Base-by-base conservation (phyloP, 2,888 invertebrate species). In the Calliphora vomitoria region DNA sequence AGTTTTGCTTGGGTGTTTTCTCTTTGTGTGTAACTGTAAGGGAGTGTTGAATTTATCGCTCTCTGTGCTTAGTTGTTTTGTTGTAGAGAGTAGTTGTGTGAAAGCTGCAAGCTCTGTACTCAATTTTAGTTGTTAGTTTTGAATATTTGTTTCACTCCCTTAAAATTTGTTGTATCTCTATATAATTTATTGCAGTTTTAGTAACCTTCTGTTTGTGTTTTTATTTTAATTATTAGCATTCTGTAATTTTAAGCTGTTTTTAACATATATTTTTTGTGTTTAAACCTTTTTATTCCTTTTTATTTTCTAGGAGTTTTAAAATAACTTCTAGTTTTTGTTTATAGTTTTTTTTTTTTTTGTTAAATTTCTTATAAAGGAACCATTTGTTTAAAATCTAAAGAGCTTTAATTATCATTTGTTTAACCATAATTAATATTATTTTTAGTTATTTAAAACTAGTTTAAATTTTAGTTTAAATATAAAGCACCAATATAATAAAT, bases 401-500 rank as follows among this genome's bases (percentile, higher is more conserved):
- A 79, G 85, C 85, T 71, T 55, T 82, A 74, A 66, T 74, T 82
- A 47, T 55, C 18, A 50, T 50, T 71, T 83, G 3, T 18, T 69
- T 62, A 10, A 60, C 25, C 11, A 15, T 55, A 62, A 58, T 64
- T 55, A n/a, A 50, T 15, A 20, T 82, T 74, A 66, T 41, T 50
- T 66, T 62, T 44, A 15, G 76, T 69, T 58, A 38, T 82, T 69
- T 78, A 82, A 86, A 66, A 76, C 72, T 82, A 78, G 35, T 71
- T 71, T 50, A 20, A 44, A 38, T 68, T 53, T 69, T 72, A 31
- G 11, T 83, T 44, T 75, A 82, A 79, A 85, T 87, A 71, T 87
- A 80, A 87, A 87, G 87, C 87, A 87, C 87, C 87, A 85, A 87
- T 87, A 87, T 82, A 74, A 85, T 87, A 85, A 87, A 85, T 81